A percentile compares a stretch with the other conserved stretches of the same genome.
Evolutionary conservation across 2,113 vertebrate genomes (phyloP).

Genomic region (Catagonus wagneri): DNA sequence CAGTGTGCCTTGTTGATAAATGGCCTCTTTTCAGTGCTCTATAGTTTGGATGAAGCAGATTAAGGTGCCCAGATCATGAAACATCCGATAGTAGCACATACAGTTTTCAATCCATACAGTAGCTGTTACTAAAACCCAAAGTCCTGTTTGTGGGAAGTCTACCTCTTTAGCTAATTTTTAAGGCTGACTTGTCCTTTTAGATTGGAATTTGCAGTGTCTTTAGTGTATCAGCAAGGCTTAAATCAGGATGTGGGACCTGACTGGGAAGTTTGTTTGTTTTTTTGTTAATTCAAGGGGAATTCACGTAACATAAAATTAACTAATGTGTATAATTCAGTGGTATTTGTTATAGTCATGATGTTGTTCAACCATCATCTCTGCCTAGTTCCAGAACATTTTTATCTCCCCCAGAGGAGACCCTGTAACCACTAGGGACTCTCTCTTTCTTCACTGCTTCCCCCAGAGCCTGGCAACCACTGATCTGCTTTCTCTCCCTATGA

Average conservation of each 20-base stretch:
- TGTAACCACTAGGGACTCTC: neutral
- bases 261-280: neutral
- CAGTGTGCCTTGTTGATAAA: neutral
- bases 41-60: neutral
- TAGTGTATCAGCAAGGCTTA: neutral
- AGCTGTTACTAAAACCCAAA: neutral
- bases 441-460: rapidly evolving
- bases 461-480: neutral
- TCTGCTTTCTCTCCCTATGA: neutral
- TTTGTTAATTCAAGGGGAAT: neutral
- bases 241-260: neutral
- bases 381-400: neutral
- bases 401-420: neutral
- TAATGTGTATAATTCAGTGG: too few species aligned
- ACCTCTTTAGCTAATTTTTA: neutral
- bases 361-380: neutral
- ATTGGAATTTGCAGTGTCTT: neutral
- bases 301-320: neutral
- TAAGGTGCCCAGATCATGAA: too few species aligned
- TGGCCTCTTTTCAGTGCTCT: neutral
- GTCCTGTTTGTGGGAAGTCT: neutral
- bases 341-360: neutral
- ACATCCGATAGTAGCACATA: neutral
- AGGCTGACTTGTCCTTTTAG: neutral
- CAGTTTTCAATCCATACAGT: neutral